phyloP scores from a whole-genome alignment of 1,140 invertebrate genomes.

The Apis mellifera region Amel_HAv3.1 CM009931.2:4673501-4674000 shows the following conservation, averaged over 20 bases:
- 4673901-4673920: neutral
- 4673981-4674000: slow-evolving; percentile 31
- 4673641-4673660: too few species aligned
- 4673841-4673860: slow-evolving; percentile 40
- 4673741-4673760: neutral
- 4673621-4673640: neutral
- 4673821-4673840: slow-evolving; percentile 15
- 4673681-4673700: too few species aligned
- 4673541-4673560: slow-evolving; percentile 80
- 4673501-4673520: slow-evolving; percentile 79
- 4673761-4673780: slow-evolving; percentile 23
- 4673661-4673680: too few species aligned
- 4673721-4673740: neutral
- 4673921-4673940: slow-evolving; percentile 4
- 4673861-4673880: slow-evolving; percentile 29
- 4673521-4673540: slow-evolving; percentile 76
- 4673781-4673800: slow-evolving; percentile 30
- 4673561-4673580: slow-evolving; percentile 77
- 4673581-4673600: slow-evolving; percentile 80
- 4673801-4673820: slow-evolving; percentile 18
- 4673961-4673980: neutral
- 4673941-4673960: slow-evolving; percentile 30
- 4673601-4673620: slow-evolving; percentile 71
- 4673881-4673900: neutral
- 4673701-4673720: too few species aligned